phyloP scores from a whole-genome alignment of 2,113 vertebrate species.

The Alligator sinensis region DNA sequence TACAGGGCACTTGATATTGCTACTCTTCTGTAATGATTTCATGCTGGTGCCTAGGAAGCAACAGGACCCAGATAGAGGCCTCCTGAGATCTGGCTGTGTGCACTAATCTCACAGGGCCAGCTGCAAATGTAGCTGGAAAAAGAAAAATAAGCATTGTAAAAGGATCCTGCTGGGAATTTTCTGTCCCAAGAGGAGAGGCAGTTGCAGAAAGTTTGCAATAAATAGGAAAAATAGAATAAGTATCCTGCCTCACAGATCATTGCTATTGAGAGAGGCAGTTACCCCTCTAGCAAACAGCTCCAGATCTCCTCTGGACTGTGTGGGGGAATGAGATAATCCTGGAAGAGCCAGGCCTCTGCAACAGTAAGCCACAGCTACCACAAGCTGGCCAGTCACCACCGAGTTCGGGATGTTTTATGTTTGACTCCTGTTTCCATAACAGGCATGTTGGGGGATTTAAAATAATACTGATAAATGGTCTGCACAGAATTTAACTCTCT shows the following conservation, averaged over 20 bases:
- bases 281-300: not conserved
- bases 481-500: not conserved
- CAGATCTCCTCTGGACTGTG: accelerated
- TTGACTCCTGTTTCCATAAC: not conserved
- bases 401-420: not conserved
- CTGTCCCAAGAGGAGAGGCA: not conserved
- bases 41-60: not conserved
- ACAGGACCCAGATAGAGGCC: not conserved
- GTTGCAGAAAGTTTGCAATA: not conserved
- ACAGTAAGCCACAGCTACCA: not conserved
- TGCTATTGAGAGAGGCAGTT: conserved; percentile 14
- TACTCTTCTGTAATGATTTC: not conserved
- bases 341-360: not conserved
- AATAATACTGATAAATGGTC: not conserved
- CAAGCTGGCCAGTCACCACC: not conserved
- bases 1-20: not conserved
- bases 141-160: not conserved
- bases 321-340: accelerated
- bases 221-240: not conserved
- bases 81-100: not conserved
- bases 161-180: not conserved
- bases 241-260: not conserved
- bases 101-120: not conserved
- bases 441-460: not conserved
- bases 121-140: not conserved